Evolutionary conservation across 2,888 invertebrate species (phyloP), one percentile per base, ranked within the genome.

Genomic region (Metallyticus violacea): DNA sequence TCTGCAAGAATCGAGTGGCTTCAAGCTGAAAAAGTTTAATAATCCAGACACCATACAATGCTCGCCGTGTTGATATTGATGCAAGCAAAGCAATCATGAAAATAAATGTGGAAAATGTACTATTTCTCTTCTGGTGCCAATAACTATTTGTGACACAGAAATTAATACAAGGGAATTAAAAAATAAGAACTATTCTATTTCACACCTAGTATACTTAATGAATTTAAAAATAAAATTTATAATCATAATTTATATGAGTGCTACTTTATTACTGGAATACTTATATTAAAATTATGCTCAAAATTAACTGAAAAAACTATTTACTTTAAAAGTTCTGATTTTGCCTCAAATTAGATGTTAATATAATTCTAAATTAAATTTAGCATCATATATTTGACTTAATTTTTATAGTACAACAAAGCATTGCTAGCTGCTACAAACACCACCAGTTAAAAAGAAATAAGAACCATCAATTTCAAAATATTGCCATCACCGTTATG

Each of bases 21-120:
- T 86, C 86, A 83, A 22, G 79, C 85, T 76, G 62, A 15, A 79
- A 25, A 82, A 78, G n/a, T 77, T 76, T 79, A 27, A 78, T 79
- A 62, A 82, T 83, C 79, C 81, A 62, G 79, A 27, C 86, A 87
- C 83, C 79, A 87, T 88, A 86, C 88, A 85, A 77, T 82, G 86
- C 81, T 81, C 85, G 86, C 85, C 88, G 84, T 86, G 88, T 88
- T 87, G 88, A 88, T 87, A 88, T 80, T 29, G 28, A 77, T 83
- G 83, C 83, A 76, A 62, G 27, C 76, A 22, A 83, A 76, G 15
- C 26, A 76, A 7, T 81, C 30, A 81, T 30, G 28, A 29, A 30
- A n/a, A n/a, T n/a, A 26, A 15, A 27, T 25, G 26, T 27, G 79
- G 26, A 25, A 79, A 28, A 79, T 79, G 7, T 79, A 79, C 40